Base-by-base conservation (phyloP, 2,888 invertebrate genomes). In the Microctonus hyperodae region DNA sequence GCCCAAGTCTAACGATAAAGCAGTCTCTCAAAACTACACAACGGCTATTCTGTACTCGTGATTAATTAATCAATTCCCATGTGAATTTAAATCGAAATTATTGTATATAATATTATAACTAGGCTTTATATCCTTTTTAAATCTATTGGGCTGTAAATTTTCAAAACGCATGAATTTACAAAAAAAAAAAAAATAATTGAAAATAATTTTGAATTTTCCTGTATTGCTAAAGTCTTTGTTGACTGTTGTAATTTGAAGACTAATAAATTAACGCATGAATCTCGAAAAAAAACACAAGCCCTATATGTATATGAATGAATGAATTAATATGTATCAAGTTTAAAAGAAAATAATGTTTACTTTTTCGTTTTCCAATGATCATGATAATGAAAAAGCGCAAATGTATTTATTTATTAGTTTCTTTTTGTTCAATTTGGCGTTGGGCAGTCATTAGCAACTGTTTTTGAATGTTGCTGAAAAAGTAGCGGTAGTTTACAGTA, bases 371-470 rank as follows among this genome's bases (percentile, higher is more conserved):
- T n/a, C n/a, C n/a, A n/a, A n/a, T n/a, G n/a, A n/a, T n/a, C n/a
- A n/a, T n/a, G n/a, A n/a, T n/a, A n/a, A 9, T 33, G 55, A 1
- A 28, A 16, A 28, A 31, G n/a, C 16, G 63, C 53, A 51, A 50
- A 51, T 58, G 25, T 57, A 58, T 22, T 31, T 44, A 11, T 59
- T 53, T 20, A 35, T 51, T 66, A 7, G 7, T 53, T 50, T 37
- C 63, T n/a, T 35, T 51, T 48, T 65, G 73, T 55, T 72, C 60
- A 78, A 78, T 81, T 82, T 82, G 82, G 81, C 82, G 80, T 80
- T 79, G 78, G 80, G 79, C 82, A 82, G 81, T 82, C 80, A 70
- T 70, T 65, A 44, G 78, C 77, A 75, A 79, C 78, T 64, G 61
- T 31, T 66, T 20, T 66, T 20, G 1, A 44, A 70, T 67, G 72